Base-by-base conservation (phyloP, 2,797 vertebrate genomes). In the Molossus alvarezi region DNA sequence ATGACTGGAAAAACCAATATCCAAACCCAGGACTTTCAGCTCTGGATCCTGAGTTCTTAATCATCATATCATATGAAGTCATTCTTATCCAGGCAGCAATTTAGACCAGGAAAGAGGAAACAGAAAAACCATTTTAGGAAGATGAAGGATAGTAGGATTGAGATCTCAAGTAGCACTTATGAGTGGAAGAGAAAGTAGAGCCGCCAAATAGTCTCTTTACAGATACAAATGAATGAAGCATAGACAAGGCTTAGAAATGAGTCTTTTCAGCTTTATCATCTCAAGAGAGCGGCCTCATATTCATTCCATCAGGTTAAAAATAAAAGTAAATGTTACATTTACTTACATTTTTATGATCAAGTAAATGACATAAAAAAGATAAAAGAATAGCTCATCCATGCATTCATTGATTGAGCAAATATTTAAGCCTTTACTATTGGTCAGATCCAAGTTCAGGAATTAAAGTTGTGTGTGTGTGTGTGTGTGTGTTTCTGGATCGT, bases 401-500 rank as follows among this genome's bases (percentile, higher is more conserved):
- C 9, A n/a, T 72, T 90, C 48, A 51, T 81, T 65, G 79, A 45
- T n/a, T 76, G 11, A 86, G 4, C 53, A 69, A 76, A 53, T 77
- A 77, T 41, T 51, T 58, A 55, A 95, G 25, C 10, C 33, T 87
- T 87, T 69, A 64, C 67, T 33, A 71, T 21, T 41, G 27, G 69
- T 55, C 58, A 71, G 75, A 84, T 7, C 12, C 55, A 93, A 21
- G 51, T 77, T 23, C 4, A 48, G n/a, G 25, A 91, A 10, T 3
- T 79, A 48, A 71, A 4, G 20, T 86, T 45, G 41, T 45, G 41
- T 45, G 41, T 45, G 41, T 45, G 41, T 45, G 41, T 45, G 41
- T 45, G 41, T 45, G 41, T 45, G 41, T 45, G 41, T 45, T 45
- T 45, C 97, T 98, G 97, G 21, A 58, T 95, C 73, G 86, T 94